These are phyloP conservation scores for Dynastes grantii DNA, from an alignment of 2,888 invertebrate genomes.

Conservation along the genomic window DNA sequence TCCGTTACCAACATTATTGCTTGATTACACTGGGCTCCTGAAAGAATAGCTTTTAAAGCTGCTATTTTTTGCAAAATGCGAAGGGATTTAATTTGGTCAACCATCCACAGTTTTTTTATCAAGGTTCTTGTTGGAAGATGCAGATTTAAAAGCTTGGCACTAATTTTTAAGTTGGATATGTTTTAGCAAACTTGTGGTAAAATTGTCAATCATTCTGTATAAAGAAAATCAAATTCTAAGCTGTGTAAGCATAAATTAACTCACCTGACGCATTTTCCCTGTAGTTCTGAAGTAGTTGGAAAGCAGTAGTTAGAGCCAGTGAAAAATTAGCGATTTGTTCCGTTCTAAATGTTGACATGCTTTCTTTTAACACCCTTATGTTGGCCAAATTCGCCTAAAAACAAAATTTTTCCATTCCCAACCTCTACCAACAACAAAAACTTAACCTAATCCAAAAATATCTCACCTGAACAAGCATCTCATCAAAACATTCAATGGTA, in stretches of 20 bases:
- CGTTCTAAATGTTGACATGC: conserved; percentile 84
- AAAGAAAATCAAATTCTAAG: no score
- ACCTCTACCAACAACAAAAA: neutral
- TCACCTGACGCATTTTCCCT: conserved; percentile 57
- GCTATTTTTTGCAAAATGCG: no score
- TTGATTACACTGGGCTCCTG: conserved; percentile 82
- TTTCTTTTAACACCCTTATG: conserved; percentile 86
- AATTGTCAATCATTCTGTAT: no score
- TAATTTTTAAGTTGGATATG: no score
- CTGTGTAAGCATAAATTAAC: neutral
- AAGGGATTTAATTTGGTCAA: no score
- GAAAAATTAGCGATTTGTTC: conserved; percentile 96
- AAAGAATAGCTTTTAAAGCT: neutral
- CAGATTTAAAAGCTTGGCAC: no score
- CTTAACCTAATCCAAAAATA: neutral
- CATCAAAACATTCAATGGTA: conserved; percentile 91
- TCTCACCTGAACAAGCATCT: conserved; percentile 88
- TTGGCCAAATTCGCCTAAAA: conserved; percentile 87
- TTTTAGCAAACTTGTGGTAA: no score
- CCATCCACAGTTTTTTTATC: no score
- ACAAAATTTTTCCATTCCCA: neutral
- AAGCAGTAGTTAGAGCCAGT: conserved; percentile 89
- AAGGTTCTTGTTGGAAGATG: no score
- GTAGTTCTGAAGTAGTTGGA: conserved; percentile 80
- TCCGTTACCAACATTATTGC: conserved; percentile 99